Conservation (phyloP, 2,113 vertebrate genomes). For the Piliocolobus tephrosceles region DNA sequence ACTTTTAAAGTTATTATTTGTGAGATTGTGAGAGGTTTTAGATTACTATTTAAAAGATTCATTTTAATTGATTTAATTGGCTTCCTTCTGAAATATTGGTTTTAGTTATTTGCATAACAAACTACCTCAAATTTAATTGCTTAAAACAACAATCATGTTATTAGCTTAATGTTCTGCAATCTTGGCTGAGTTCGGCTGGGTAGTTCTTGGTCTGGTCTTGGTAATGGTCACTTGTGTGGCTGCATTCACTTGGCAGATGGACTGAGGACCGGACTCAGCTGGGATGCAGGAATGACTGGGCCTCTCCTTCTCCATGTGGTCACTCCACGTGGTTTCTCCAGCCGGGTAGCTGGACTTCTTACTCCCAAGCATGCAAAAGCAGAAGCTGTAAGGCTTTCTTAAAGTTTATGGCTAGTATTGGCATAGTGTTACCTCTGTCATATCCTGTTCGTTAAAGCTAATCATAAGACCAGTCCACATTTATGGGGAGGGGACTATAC, state of each 20-base stretch:
- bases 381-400: not conserved
- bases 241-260: not conserved
- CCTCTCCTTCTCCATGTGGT: not conserved
- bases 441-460: not conserved
- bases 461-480: not conserved
- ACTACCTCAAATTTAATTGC: not conserved
- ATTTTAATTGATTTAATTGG: conserved; percentile 6
- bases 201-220: not conserved
- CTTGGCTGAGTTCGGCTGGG: not conserved
- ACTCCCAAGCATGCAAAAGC: not conserved
- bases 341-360: not conserved
- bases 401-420: not conserved
- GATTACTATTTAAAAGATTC: conserved; percentile 1
- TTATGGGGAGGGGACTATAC: not conserved
- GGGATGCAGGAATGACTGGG: not conserved
- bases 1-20: conserved; percentile 40
- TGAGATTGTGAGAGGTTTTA: not conserved
- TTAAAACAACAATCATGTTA: not conserved
- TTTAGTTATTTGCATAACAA: not conserved
- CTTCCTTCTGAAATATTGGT: not conserved
- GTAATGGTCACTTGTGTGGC: not conserved
- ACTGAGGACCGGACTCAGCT: not conserved
- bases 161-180: not conserved
- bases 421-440: not conserved
- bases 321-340: not conserved